Base-by-base conservation (phyloP, 2,888 invertebrate genomes). In the Platycheirus rosarum region DNA sequence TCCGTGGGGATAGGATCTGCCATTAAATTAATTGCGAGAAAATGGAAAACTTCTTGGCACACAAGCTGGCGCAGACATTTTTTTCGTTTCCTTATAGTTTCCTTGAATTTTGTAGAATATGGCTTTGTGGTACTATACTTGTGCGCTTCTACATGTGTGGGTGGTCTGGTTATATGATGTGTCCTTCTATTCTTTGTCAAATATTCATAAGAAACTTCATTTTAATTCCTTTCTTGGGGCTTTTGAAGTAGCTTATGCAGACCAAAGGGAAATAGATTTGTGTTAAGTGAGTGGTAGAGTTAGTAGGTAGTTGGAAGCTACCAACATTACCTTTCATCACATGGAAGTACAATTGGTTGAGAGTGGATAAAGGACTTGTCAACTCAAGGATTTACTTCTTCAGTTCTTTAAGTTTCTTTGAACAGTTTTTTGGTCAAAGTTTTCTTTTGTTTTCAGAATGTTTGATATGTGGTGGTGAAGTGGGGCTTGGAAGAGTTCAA, bases 21-120 rank as follows among this genome's bases (percentile, higher is more conserved):
- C 82, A 82, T 82, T 82, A 82, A 77, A 82, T 73, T 82, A 82
- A 82, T 82, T 82, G 82, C 77, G 40, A 82, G 77, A 77, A 80
- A 80, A 80, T 80, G 80, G 80, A 80, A 80, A 80, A 80, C 76
- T 80, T 76, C 80, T 80, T 70, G 37, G 76, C 51, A 57, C 49
- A 65, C 63, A 57, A 69, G 65, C 51, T 66, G 42, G 53, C 35
- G 42, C 48, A 55, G 74, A 62, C 68, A 68, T 78, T 62, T 68
- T 73, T 42, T 18, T 73, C 35, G 18, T 37, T 66, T 23, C 9
- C 14, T 13, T 14, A n/a, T 57, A 65, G 65, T 70, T 55, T 60
- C 14, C 57, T 60, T 44, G 26, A 40, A 57, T 57, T 57, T 16
- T 42, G n/a, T 13, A 2, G 23, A 42, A 60, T 23, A 23, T 57